phyloP scores from a whole-genome alignment of 2,888 invertebrate species.

The Gymnocheta viridis region DNA sequence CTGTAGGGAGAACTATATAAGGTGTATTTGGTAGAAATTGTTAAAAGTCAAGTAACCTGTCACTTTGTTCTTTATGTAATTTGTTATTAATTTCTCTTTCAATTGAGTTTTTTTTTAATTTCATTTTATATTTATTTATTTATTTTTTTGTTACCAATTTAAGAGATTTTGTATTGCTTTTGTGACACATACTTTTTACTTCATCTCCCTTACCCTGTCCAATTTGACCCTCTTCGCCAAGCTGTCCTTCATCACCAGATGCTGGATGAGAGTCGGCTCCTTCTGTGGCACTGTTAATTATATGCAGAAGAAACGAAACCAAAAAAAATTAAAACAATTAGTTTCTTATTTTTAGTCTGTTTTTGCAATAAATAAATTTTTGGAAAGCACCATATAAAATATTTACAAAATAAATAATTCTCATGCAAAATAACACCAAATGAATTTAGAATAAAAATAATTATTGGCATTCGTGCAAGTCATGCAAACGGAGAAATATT shows the following conservation, averaged over 20 bases:
- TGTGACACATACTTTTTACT: conserved; percentile 79
- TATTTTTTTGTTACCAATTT: conserved; percentile 72
- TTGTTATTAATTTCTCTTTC: conserved; percentile 36
- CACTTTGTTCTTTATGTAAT: conserved; percentile 71
- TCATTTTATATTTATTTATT: conserved; percentile 40
- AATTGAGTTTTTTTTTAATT: conserved; percentile 32
- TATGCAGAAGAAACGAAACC: conserved; percentile 49
- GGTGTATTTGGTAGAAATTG: not conserved
- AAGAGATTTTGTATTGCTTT: conserved; percentile 70
- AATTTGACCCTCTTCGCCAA: conserved; percentile 89
- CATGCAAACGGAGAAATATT: conserved; percentile 14
- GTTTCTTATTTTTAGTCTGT: conserved; percentile 3
- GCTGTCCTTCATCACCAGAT: conserved; percentile 89
- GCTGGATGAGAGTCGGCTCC: conserved; percentile 94
- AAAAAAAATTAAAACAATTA: conserved; percentile 35
- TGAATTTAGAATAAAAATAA: conserved; percentile 8
- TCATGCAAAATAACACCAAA: conserved; percentile 35
- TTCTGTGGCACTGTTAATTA: conserved; percentile 89
- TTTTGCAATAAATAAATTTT: conserved; percentile 1
- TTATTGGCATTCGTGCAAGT: conserved; percentile 17
- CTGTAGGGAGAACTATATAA: not conserved
- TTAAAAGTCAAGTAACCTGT: conserved; percentile 75
- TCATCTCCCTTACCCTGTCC: conserved; percentile 86
- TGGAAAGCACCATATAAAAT: conserved; percentile 38
- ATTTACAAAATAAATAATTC: conserved; percentile 28